Conservation (phyloP, 1,140 invertebrate genomes). For the Monochamus saltuarius region DNA sequence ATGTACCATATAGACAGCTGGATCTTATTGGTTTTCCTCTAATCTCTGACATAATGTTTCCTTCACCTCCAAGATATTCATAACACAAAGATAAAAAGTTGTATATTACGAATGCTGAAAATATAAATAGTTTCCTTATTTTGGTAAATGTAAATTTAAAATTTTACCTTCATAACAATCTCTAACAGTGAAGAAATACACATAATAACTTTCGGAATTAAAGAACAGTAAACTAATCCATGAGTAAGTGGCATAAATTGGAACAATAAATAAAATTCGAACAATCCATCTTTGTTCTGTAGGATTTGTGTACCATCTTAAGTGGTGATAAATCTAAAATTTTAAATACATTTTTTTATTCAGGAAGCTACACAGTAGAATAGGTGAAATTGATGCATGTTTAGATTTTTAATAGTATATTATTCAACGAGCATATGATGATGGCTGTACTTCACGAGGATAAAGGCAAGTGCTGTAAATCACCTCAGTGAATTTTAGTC, state of each 20-base stretch:
- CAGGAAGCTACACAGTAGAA: too few species aligned
- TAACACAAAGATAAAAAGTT: conserved; percentile 99
- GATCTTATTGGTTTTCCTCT: conserved; percentile 96
- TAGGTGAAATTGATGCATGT: too few species aligned
- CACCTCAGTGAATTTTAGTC: too few species aligned
- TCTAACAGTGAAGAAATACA: conserved; percentile 98
- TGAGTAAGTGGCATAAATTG: conserved; percentile 97
- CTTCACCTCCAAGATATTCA: conserved; percentile 97
- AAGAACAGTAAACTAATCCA: conserved; percentile 98
- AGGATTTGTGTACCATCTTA: conserved; percentile 92
- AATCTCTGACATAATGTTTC: conserved; percentile 99
- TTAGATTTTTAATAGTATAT: too few species aligned
- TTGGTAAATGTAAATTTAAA: background rate
- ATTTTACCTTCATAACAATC: conserved; percentile 96
- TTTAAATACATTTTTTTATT: conserved; percentile 13
- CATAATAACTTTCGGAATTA: conserved; percentile 96
- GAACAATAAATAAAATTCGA: conserved; percentile 97
- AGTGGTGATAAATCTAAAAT: conserved; percentile 92
- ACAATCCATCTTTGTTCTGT: conserved; percentile 99
- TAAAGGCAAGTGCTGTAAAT: too few species aligned
- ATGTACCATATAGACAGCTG: conserved; percentile 93
- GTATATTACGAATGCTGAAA: conserved; percentile 98
- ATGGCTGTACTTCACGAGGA: too few species aligned
- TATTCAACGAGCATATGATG: too few species aligned
- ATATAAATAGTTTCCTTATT: conserved; percentile 21